Evolutionary conservation across 1,140 invertebrate species (phyloP), one percentile per base, ranked within the genome.

Genomic region (Globodera rostochiensis): DNA sequence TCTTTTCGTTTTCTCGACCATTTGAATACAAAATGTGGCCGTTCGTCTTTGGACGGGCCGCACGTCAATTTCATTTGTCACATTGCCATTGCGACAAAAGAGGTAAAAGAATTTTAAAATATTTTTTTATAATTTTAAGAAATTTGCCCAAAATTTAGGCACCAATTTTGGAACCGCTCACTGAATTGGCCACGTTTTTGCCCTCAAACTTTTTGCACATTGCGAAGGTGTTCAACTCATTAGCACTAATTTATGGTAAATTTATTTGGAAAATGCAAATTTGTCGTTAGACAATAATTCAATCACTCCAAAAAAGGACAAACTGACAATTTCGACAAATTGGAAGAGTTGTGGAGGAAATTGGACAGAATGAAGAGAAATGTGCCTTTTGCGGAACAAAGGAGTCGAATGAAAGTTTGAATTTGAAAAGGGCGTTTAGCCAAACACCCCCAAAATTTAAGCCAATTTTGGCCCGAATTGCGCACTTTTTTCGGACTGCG

Each of bases 31-130:
- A 45, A 46, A 64, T 57, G 50, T 7, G 6, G 25, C 9, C 47
- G 13, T 49, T 74, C 60, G 36, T 76, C 46, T 21, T 76, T 76
- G 46, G 66, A 57, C 21, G 66, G 74, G 11, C 57, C 25, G 36
- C 74, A 76, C 49, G n/a, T 76, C 66, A 66, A 76, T 46, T 76
- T 45, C 66, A 57, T 76, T 76, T 76, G 74, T 76, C 47, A 66
- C 36, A 76, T 76, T 64, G 74, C 74, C 66, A n/a, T 57, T 21
- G 6, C 74, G 15, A 6, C 74, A 3, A 76, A 76, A 76, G 66
- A 76, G 19, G 74, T 76, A 45, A 5, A 11, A 0, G 57, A 64
- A 64, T 64, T 64, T 64, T 4, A 19, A 64, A 19, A 64, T 57
- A 6, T 76, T 21, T 60, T 53, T 7, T 45, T 13, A 13, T 50